A percentile compares a stretch with the other conserved stretches of the same genome.
These are phyloP conservation scores for Amphiprion clarkii DNA, from an alignment of 2,797 vertebrate genomes.

Conservation along the genomic window DNA sequence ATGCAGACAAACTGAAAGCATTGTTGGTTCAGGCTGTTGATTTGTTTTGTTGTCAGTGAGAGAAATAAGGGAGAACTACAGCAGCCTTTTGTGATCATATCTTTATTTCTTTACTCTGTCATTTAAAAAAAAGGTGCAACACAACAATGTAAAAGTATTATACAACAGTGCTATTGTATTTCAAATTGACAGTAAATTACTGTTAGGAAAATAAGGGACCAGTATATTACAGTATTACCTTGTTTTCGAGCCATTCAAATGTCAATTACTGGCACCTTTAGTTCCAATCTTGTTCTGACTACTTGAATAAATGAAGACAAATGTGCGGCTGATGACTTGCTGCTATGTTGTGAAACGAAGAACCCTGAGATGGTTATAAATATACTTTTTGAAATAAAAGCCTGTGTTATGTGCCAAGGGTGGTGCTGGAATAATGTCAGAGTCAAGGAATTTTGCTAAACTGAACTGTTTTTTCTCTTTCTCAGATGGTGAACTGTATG, in stretches of 20 bases:
- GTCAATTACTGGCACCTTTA: neutral
- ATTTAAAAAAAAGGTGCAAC: too few relatives aligned
- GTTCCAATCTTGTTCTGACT: neutral
- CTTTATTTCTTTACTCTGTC: too few relatives aligned
- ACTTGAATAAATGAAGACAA: neutral
- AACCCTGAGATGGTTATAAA: slow-evolving; percentile 26
- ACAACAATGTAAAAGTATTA: too few relatives aligned
- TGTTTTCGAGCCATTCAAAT: neutral
- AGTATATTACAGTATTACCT: neutral
- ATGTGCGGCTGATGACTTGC: neutral
- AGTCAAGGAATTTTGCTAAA: slow-evolving; percentile 58
- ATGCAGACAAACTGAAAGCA: neutral
- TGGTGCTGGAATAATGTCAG: slow-evolving; percentile 65
- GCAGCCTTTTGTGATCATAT: too few relatives aligned
- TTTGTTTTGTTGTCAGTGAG: neutral
- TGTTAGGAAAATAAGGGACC: neutral
- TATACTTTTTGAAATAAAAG: slow-evolving; percentile 50
- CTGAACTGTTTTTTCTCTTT: slow-evolving; percentile 55
- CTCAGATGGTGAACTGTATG: slow-evolving; percentile 96
- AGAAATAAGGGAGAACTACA: neutral
- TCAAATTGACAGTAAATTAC: neutral
- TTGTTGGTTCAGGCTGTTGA: neutral
- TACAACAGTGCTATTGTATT: neutral
- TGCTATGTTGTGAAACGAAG: slow-evolving; percentile 20
- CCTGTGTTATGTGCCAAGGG: slow-evolving; percentile 56